Conservation (phyloP, 2,797 vertebrate genomes). For the Bryconaethiops microstoma region DNA sequence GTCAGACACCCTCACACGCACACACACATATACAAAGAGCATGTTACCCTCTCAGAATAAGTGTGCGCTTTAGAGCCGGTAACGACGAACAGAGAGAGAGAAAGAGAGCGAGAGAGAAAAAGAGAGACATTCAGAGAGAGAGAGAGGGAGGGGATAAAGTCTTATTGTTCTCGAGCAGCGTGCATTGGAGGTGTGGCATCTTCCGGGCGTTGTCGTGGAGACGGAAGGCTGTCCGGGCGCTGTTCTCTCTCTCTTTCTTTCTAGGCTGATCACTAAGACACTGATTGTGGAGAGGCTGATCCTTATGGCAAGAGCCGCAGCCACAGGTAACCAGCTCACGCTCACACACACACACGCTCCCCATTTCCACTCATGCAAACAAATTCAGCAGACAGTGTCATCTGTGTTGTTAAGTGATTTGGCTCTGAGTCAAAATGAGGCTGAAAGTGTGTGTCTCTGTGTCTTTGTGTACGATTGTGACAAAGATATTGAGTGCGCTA, state of each 20-base stretch:
- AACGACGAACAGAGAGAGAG: conserved; percentile 25
- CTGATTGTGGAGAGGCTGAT: conserved; percentile 56
- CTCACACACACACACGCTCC: background rate
- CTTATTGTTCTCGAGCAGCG: conserved; percentile 64
- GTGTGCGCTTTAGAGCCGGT: conserved; percentile 51
- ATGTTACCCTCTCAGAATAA: conserved; percentile 52
- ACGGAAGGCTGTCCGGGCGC: conserved; percentile 59
- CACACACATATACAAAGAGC: conserved; percentile 43
- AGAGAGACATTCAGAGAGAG: conserved; percentile 17
- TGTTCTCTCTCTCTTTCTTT: conserved; percentile 52
- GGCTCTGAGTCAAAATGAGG: background rate
- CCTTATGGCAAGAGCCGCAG: conserved; percentile 64
- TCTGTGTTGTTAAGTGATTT: conserved; percentile 37
- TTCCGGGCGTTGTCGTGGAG: conserved; percentile 64
- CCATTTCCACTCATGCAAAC: background rate
- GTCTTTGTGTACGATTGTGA: background rate
- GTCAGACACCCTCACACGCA: conserved; percentile 47
- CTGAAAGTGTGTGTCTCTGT: conserved; percentile 28
- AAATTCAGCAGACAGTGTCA: background rate
- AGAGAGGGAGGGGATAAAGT: conserved; percentile 60
- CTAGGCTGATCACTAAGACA: conserved; percentile 57
- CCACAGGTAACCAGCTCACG: conserved; percentile 58
- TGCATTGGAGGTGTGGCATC: conserved; percentile 63
- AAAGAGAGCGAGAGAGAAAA: conserved; percentile 33
- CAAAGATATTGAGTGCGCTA: conserved; percentile 10